phyloP scores from a whole-genome alignment of 2,797 vertebrate species.

The Phaenicophaeus curvirostris region DNA sequence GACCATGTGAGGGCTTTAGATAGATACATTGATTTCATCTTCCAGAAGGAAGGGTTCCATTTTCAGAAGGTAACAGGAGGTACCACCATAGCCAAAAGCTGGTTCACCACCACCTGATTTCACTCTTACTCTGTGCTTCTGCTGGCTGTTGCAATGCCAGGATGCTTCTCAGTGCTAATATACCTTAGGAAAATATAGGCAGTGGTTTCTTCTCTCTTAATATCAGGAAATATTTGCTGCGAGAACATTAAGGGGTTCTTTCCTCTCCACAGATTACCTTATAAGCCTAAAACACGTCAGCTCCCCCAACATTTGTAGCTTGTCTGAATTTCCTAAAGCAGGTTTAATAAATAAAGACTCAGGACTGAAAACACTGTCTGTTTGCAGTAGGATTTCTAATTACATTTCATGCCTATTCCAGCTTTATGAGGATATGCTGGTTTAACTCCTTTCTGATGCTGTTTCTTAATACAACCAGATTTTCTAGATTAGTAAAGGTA shows the following conservation, averaged over 20 bases:
- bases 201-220: neutral
- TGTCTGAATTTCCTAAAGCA: constrained; percentile 29
- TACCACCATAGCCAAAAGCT: neutral
- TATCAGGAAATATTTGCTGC: constrained; percentile 34
- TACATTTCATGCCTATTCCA: constrained; percentile 30
- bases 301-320: constrained; percentile 5
- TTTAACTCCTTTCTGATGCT: constrained; percentile 49
- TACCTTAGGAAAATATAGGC: neutral
- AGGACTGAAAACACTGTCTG: constrained; percentile 11
- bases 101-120: neutral
- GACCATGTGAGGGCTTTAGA: neutral
- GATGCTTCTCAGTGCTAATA: neutral
- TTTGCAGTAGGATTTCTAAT: constrained; percentile 52
- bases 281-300: neutral
- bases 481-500: constrained; percentile 59
- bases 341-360: constrained; percentile 50
- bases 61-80: neutral
- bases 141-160: neutral
- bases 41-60: neutral
- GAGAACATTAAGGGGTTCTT: constrained; percentile 15
- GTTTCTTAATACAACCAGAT: constrained; percentile 50
- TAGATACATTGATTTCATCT: neutral
- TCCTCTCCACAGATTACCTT: constrained; percentile 44
- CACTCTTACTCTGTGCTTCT: neutral
- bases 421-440: constrained; percentile 41